These are phyloP conservation scores for Peromyscus eremicus DNA, from an alignment of 2,797 vertebrate genomes.

Conservation along the genomic window DNA sequence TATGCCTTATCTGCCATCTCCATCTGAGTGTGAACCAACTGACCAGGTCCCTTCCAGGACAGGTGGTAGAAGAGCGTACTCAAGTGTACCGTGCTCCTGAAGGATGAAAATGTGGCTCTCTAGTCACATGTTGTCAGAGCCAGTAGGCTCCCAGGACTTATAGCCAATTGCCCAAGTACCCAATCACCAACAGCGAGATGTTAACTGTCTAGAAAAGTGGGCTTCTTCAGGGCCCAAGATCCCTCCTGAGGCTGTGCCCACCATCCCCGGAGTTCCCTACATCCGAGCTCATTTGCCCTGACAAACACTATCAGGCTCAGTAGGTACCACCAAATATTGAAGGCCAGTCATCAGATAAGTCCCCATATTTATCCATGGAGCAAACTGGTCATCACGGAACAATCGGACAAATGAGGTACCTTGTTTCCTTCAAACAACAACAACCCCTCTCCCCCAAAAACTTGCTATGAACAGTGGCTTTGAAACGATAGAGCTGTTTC, in stretches of 20 bases:
- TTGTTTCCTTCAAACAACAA: background rate
- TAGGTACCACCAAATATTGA: background rate
- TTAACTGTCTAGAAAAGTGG: background rate
- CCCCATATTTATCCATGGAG: background rate
- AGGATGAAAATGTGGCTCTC: background rate
- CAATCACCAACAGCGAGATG: background rate
- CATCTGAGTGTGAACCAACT: background rate
- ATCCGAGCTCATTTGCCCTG: background rate
- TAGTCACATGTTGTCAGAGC: background rate
- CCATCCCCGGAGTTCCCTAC: background rate
- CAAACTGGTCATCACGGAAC: background rate
- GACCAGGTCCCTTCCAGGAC: background rate
- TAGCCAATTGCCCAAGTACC: fast-evolving
- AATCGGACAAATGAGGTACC: background rate
- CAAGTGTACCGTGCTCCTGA: background rate
- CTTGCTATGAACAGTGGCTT: constrained; percentile 19
- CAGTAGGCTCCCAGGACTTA: background rate
- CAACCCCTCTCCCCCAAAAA: background rate
- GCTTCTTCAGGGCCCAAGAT: background rate
- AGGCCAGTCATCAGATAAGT: background rate
- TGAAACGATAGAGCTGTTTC: background rate
- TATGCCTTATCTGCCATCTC: background rate
- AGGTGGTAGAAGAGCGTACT: background rate
- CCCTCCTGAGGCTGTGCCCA: background rate
- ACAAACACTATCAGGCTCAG: fast-evolving